Evolutionary conservation across 2,888 invertebrate genomes (phyloP).

Genomic region (Nowickia ferox): DNA sequence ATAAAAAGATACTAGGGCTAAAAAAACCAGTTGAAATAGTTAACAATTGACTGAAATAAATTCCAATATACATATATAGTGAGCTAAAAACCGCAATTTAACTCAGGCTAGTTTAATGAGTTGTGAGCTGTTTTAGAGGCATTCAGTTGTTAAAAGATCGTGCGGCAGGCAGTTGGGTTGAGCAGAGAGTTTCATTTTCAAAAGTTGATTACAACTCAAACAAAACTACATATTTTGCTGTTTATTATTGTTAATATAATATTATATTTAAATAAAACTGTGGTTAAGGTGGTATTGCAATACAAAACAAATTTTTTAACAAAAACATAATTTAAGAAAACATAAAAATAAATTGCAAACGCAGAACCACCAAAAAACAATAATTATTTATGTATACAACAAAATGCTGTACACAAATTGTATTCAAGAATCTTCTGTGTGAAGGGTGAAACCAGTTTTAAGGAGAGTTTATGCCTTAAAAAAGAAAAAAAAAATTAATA

Average conservation of each 20-base stretch:
- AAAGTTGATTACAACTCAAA: constrained; percentile 29
- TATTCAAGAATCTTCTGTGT: constrained; percentile 9
- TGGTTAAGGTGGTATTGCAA: constrained; percentile 36
- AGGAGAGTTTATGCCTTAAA: constrained; percentile 15
- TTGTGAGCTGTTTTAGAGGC: constrained; percentile 53
- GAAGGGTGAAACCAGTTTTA: constrained; percentile 53
- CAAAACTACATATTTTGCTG: constrained; percentile 23
- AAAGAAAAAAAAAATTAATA: not conserved
- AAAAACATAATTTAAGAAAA: constrained; percentile 17
- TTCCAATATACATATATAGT: constrained; percentile 3
- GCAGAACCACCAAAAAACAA: not conserved
- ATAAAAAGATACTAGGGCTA: not conserved
- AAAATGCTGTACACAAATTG: not conserved
- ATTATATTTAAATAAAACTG: constrained; percentile 43
- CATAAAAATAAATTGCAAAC: not conserved
- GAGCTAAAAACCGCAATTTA: constrained; percentile 14
- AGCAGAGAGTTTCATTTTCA: not conserved
- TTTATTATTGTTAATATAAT: constrained; percentile 29
- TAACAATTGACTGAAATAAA: constrained; percentile 28
- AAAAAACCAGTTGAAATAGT: constrained; percentile 10
- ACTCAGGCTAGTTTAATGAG: constrained; percentile 29
- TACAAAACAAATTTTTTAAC: constrained; percentile 14
- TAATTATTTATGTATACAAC: not conserved
- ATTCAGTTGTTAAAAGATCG: constrained; percentile 59
- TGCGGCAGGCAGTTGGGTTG: constrained; percentile 38